A percentile compares a stretch with the other conserved stretches of the same genome.
These are phyloP conservation scores for Colinus virginianus DNA, from an alignment of 2,113 vertebrate genomes.

Conservation along the genomic window DNA sequence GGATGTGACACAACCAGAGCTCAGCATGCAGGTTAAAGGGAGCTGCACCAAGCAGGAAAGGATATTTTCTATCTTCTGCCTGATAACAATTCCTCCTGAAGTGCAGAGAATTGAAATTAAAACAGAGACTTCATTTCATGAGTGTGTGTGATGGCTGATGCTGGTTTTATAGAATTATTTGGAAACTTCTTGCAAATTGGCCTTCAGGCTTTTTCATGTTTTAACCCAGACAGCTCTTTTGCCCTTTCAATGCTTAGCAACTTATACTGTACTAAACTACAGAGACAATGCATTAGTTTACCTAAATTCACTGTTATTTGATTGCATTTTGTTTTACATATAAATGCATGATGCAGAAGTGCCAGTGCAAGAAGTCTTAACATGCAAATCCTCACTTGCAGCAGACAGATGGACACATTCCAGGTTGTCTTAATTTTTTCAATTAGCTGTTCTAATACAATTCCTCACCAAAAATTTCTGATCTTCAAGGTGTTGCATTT, in stretches of 20 bases:
- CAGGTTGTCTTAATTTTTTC: conserved; percentile 7
- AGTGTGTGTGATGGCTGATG: background rate
- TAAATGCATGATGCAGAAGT: background rate
- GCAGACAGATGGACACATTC: background rate
- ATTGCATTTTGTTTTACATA: background rate
- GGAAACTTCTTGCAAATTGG: background rate
- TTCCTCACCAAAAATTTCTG: conserved; percentile 49
- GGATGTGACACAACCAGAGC: background rate
- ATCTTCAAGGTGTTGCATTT: conserved; percentile 73
- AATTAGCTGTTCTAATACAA: conserved; percentile 16
- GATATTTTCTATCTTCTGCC: background rate
- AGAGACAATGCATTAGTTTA: rapidly evolving
- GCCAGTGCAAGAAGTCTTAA: background rate
- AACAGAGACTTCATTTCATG: background rate
- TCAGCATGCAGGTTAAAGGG: background rate
- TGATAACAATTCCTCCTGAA: background rate
- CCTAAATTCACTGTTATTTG: background rate
- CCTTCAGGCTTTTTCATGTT: background rate
- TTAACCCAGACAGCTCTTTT: background rate
- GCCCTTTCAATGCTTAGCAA: background rate
- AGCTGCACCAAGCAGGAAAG: background rate
- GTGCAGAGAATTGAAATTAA: background rate
- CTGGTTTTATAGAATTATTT: background rate
- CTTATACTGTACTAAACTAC: background rate
- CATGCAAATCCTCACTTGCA: background rate